Evolutionary conservation across 2,888 invertebrate genomes (phyloP).

Genomic region (Ormyrus nitidulus): DNA sequence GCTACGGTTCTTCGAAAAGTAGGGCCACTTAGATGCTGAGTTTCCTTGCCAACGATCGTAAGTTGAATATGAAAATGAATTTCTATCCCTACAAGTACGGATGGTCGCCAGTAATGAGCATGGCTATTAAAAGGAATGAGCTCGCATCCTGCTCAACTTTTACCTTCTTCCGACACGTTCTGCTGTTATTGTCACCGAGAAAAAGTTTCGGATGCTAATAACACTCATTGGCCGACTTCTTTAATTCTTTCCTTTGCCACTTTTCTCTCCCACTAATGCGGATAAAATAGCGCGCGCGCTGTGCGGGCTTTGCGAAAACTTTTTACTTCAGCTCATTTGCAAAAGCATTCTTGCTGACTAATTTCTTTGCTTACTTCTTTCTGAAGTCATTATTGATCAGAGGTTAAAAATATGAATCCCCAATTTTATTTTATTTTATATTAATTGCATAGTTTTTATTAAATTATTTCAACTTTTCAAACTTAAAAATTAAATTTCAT

Average conservation of each 20-base stretch:
- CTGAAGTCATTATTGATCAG: no score
- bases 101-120: neutral
- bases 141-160: conserved; percentile 29
- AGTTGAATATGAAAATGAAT: conserved; percentile 23
- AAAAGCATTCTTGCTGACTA: no score
- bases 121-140: conserved; percentile 9
- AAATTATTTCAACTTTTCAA: no score
- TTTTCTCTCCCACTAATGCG: neutral
- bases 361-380: no score
- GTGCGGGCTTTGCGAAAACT: conserved; percentile 6
- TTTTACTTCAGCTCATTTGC: neutral
- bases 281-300: neutral
- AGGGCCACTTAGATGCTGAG: no score
- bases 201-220: conserved; percentile 31
- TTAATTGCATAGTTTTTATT: no score
- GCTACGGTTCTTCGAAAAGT: no score
- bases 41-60: conserved; percentile 16
- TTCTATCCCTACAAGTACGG: neutral
- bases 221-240: conserved; percentile 31
- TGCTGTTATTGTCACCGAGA: conserved; percentile 10
- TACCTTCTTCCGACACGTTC: neutral
- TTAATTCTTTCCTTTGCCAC: neutral
- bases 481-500: no score
- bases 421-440: no score
- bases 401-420: no score